A percentile compares a stretch with the other conserved stretches of the same genome.
Evolutionary conservation across 1,140 invertebrate genomes (phyloP).

Genomic region (Apocrypta bakeri): DNA sequence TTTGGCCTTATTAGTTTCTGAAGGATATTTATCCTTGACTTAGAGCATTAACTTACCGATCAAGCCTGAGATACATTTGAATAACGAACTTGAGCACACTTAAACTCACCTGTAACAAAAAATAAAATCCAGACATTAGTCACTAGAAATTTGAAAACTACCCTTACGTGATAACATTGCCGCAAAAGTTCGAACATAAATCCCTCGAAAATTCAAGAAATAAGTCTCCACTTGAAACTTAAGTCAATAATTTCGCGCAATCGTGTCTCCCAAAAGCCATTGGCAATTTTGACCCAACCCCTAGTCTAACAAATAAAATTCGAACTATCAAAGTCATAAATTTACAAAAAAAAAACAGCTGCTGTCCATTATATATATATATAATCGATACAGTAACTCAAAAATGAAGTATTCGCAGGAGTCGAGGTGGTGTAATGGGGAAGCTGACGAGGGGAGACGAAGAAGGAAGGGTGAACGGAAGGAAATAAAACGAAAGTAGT

Average conservation of each 20-base stretch:
- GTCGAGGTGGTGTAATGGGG: background rate
- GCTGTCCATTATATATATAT: background rate
- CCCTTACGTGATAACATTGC: background rate
- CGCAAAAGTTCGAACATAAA: background rate
- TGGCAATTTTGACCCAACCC: background rate
- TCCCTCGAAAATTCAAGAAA: background rate
- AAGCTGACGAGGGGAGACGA: no score
- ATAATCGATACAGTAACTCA: background rate
- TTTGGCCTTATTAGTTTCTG: no score
- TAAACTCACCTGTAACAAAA: conserved; percentile 8
- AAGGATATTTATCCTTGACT: no score
- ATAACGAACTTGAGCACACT: background rate
- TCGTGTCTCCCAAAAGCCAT: background rate
- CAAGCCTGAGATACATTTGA: no score
- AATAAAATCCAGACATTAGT: background rate
- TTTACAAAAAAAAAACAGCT: no score
- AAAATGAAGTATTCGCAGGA: conserved; percentile 11
- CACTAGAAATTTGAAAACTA: background rate
- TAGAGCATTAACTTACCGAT: no score
- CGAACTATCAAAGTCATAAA: background rate
- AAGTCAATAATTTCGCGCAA: background rate
- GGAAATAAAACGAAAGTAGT: background rate
- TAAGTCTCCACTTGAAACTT: background rate
- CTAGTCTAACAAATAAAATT: conserved; percentile 2
- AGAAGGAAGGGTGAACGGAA: background rate